phyloP scores from a whole-genome alignment of 2,888 invertebrate species.

The Tachystola acroxantha region DNA sequence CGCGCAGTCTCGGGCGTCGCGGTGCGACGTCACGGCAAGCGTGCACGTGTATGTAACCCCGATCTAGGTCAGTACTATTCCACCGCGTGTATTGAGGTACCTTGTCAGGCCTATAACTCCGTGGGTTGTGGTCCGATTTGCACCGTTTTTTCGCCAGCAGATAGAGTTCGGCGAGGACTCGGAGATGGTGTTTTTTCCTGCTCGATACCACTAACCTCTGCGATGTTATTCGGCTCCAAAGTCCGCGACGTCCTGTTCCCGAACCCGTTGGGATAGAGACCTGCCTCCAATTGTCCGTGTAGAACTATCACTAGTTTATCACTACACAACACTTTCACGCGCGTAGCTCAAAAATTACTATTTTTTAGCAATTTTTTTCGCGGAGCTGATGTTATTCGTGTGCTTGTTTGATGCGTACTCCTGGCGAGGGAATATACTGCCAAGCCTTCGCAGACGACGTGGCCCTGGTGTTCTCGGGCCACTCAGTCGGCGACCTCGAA shows the following conservation, averaged over 20 bases:
- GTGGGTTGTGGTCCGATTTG: background rate
- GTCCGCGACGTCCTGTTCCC: too few species aligned
- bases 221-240: background rate
- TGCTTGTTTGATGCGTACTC: too few species aligned
- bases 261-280: too few species aligned
- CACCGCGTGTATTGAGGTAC: background rate
- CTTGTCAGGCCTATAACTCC: background rate
- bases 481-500: slow-evolving; percentile 8
- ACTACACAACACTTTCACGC: too few species aligned
- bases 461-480: slow-evolving; percentile 7
- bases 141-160: background rate
- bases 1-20: background rate
- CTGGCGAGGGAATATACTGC: slow-evolving; percentile 1
- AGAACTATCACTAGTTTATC: too few species aligned
- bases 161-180: background rate
- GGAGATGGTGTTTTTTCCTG: background rate
- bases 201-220: background rate
- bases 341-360: too few species aligned
- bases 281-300: too few species aligned
- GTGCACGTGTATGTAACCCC: background rate
- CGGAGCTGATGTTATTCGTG: too few species aligned
- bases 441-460: slow-evolving; percentile 15
- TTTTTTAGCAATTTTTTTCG: too few species aligned
- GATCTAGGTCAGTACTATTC: background rate
- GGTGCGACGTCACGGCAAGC: background rate